Percentiles rank a stretch among this genome's conserved stretches.
Conservation (phyloP, 1,140 invertebrate species). For the honey bee (Apis mellifera) region Amel_HAv3.1 CM009944.2:2283001-2283500, state of each 20-base stretch:
- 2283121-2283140: not conserved
- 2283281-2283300: no score
- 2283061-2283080: not conserved
- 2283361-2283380: no score
- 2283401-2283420: no score
- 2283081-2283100: constrained; percentile 10
- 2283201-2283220: no score
- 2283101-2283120: constrained; percentile 9
- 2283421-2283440: no score
- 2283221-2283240: no score
- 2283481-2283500: not conserved
- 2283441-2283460: no score
- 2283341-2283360: not conserved
- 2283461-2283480: no score
- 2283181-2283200: not conserved
- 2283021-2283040: constrained; percentile 16
- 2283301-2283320: not conserved
- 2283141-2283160: not conserved
- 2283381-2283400: no score
- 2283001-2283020: no score
- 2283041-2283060: not conserved
- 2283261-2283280: no score
- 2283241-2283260: no score
- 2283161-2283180: not conserved
- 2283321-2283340: not conserved